Conservation (phyloP, 92 coral and sea anemone species). For the Palythoa grandiflora region DNA sequence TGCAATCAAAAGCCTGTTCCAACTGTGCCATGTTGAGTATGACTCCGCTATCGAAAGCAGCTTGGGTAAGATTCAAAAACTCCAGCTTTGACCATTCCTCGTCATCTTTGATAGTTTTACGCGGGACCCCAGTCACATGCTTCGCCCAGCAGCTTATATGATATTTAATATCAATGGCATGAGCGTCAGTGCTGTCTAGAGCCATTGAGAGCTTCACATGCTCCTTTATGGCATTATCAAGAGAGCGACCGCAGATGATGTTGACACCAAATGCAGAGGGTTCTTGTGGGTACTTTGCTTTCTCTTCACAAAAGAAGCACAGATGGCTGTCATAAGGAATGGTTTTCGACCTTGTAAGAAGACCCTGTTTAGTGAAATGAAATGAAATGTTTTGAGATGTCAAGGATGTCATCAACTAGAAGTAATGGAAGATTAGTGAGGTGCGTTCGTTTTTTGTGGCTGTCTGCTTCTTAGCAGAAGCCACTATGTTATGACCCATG, state of each 20-base stretch:
- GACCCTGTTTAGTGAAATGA: background rate
- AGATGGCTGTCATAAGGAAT: slow-evolving; percentile 53
- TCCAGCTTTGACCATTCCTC: background rate
- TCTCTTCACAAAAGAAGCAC: slow-evolving; percentile 62
- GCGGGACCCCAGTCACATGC: slow-evolving; percentile 21
- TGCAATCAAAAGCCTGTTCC: background rate
- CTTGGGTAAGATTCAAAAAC: background rate
- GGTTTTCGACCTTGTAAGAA: slow-evolving; percentile 52
- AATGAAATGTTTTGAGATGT: slow-evolving; percentile 41
- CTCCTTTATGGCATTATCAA: slow-evolving; percentile 33
- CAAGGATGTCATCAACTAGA: slow-evolving; percentile 25
- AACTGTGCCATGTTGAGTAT: slow-evolving; percentile 1
- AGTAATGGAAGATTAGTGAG: background rate
- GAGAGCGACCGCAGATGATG: slow-evolving; percentile 58
- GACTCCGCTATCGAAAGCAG: background rate
- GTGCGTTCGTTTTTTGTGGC: slow-evolving; percentile 1
- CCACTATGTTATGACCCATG: background rate
- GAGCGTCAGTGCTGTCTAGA: slow-evolving; percentile 48
- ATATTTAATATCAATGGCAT: slow-evolving; percentile 60
- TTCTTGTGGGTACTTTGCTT: slow-evolving; percentile 41
- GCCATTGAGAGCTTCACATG: slow-evolving; percentile 61
- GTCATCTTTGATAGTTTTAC: background rate
- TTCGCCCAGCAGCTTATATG: slow-evolving; percentile 40
- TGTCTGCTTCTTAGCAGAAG: background rate
- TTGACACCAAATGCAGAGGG: slow-evolving; percentile 50